These are phyloP conservation scores for Drosophila leonis DNA, from an alignment of 2,888 invertebrate genomes.

Conservation along the genomic window DNA sequence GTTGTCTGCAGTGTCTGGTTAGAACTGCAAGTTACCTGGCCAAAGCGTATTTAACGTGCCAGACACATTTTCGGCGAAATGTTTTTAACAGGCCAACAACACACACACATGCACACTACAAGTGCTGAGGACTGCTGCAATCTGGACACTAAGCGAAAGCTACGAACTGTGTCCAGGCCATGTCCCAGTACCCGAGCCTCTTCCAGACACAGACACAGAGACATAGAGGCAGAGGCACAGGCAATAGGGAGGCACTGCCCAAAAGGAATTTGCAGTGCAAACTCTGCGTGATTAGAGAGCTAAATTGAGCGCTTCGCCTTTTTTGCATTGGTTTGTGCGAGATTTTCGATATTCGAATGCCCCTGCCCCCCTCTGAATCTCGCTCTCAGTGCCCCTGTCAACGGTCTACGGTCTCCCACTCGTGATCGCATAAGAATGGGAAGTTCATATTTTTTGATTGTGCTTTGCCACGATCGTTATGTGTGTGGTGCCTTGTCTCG, in stretches of 20 bases:
- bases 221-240: background rate
- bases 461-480: constrained; percentile 71
- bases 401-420: constrained; percentile 58
- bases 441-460: constrained; percentile 74
- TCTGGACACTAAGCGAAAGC: constrained; percentile 56
- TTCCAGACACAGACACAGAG: constrained; percentile 13
- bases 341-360: constrained; percentile 50
- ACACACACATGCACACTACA: background rate
- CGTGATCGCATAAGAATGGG: constrained; percentile 62
- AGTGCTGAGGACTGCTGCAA: constrained; percentile 11
- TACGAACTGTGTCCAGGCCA: constrained; percentile 46
- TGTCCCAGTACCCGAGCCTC: constrained; percentile 1
- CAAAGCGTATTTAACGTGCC: constrained; percentile 77
- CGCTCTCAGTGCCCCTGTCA: constrained; percentile 16
- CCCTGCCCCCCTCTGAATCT: background rate
- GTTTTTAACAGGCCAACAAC: constrained; percentile 67
- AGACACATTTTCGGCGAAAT: constrained; percentile 81
- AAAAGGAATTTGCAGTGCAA: constrained; percentile 70
- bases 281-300: constrained; percentile 78
- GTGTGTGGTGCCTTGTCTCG: constrained; percentile 56
- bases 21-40: constrained; percentile 78
- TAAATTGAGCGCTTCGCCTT: constrained; percentile 67
- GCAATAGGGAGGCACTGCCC: constrained; percentile 33
- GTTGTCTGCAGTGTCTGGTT: constrained; percentile 72
- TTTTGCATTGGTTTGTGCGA: constrained; percentile 36